phyloP scores from a whole-genome alignment of 2,797 vertebrate genomes.

The Tauraco hartlaubi region DNA sequence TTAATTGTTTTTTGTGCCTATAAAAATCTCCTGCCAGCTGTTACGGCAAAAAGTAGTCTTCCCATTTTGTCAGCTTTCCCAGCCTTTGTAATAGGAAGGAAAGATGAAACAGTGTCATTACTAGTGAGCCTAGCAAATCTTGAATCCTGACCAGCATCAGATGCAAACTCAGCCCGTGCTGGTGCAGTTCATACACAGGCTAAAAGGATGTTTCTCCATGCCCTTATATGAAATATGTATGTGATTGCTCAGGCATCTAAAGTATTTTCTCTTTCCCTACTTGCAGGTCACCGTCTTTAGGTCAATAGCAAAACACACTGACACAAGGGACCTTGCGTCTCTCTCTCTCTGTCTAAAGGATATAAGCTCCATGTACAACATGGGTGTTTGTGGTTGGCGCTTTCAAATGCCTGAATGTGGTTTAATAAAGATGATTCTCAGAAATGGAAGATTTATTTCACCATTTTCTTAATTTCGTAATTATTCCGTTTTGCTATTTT shows the following conservation, averaged over 20 bases:
- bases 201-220: neutral
- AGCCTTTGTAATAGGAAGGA: neutral
- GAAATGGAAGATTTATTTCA: neutral
- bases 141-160: neutral
- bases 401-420: neutral
- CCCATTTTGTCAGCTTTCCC: neutral
- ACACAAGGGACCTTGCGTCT: neutral
- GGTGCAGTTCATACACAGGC: neutral
- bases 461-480: neutral
- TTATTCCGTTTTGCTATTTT: neutral
- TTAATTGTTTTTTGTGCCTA: neutral
- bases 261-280: neutral
- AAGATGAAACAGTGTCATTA: neutral
- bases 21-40: slow-evolving; percentile 40
- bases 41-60: neutral
- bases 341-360: neutral
- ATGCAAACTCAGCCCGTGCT: neutral
- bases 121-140: neutral
- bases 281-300: neutral
- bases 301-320: neutral
- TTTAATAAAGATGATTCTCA: neutral
- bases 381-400: neutral
- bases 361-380: neutral
- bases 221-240: slow-evolving; percentile 11
- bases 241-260: neutral